phyloP scores from a whole-genome alignment of 2,113 vertebrate genomes.

The Hemiprocne comata region DNA sequence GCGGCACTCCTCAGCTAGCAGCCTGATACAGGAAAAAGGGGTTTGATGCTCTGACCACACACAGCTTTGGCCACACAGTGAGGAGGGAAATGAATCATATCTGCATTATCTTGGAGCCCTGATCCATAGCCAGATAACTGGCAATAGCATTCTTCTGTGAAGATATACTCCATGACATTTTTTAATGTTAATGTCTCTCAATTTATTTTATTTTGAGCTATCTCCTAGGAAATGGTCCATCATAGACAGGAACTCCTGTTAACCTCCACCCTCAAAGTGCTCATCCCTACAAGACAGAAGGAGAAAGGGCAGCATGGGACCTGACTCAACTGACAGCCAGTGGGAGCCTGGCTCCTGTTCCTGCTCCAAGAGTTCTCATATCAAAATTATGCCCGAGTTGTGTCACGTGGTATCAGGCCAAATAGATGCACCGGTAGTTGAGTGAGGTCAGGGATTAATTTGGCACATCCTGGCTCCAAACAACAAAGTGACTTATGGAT shows the following conservation, averaged over 20 bases:
- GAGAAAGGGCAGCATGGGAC: background rate
- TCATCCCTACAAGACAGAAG: background rate
- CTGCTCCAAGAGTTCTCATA: background rate
- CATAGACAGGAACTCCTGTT: background rate
- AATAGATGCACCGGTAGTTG: background rate
- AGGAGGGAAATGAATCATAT: background rate
- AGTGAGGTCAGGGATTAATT: background rate
- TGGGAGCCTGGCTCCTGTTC: background rate
- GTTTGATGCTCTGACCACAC: background rate
- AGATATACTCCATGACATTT: background rate
- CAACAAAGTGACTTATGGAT: background rate
- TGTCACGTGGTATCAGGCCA: background rate
- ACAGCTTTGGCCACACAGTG: background rate
- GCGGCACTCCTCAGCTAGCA: background rate
- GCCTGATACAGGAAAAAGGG: background rate
- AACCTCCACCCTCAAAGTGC: background rate
- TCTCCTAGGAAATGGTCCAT: background rate
- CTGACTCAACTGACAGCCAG: background rate
- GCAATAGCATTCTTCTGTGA: background rate
- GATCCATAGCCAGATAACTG: background rate
- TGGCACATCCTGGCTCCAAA: background rate
- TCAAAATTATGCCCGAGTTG: background rate
- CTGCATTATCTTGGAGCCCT: background rate
- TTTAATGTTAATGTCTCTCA: background rate
- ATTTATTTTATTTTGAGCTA: background rate